Evolutionary conservation across 2,113 vertebrate genomes (phyloP).

Genomic region (Microcebus ravelobensis): DNA sequence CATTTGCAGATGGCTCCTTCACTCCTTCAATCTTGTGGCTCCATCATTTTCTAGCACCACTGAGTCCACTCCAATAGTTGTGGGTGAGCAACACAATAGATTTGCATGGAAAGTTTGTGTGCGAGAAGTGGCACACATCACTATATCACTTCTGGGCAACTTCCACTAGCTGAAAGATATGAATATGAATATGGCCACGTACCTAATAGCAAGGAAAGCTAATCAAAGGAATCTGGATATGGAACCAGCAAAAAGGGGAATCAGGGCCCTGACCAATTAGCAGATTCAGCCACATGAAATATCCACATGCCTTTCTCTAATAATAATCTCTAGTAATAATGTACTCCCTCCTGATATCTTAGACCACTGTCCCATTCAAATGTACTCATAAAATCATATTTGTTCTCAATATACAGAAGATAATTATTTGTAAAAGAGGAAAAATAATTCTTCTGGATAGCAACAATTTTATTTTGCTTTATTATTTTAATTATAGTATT

Average conservation of each 20-base stretch:
- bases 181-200: not conserved
- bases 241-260: not conserved
- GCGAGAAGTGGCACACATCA: not conserved
- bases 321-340: not conserved
- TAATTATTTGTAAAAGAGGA: not conserved
- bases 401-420: not conserved
- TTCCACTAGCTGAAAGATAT: not conserved
- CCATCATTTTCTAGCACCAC: not conserved
- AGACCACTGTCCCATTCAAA: not conserved
- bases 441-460: not conserved
- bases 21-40: not conserved
- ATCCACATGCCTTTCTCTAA: not conserved
- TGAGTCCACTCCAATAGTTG: not conserved
- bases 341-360: not conserved
- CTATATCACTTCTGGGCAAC: not conserved
- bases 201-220: not conserved
- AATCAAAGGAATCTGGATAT: not conserved
- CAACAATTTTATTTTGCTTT: not conserved
- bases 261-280: not conserved
- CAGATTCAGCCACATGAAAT: not conserved
- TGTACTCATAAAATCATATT: not conserved
- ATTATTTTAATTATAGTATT: not conserved
- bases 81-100: rapidly evolving
- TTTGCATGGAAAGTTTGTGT: not conserved
- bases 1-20: not conserved